Base-by-base conservation (phyloP, 2,888 invertebrate species). In the Hetaerina titia region DNA sequence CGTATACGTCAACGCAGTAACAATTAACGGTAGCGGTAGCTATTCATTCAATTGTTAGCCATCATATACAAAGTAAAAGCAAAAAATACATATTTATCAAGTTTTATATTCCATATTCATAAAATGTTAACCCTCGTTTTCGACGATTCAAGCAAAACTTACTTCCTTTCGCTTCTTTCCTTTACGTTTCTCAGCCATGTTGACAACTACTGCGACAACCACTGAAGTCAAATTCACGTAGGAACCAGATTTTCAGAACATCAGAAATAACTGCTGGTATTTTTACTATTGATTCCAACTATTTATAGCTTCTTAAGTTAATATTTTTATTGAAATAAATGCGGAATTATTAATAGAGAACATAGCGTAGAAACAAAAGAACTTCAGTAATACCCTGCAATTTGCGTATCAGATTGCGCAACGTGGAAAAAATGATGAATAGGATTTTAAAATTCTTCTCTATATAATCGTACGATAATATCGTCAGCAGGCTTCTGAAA, bases 131-230 rank as follows among this genome's bases (percentile, higher is more conserved):
- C 11, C 5, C 13, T 56, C 17, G 7, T 64, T 22, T n/a, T n/a
- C 56, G 17, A 7, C 19, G 22, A n/a, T 17, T 8, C 56, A 6
- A 15, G 8, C 9, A 56, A 6, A 94, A 95, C 97, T 97, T 97
- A 97, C 98, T 96, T 98, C 97, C 97, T 97, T 97, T 96, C 97
- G 97, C 96, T 97, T 98, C 96, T 97, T 97, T 96, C 97, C 97
- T 97, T 97, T 97, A 96, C 97, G 97, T 96, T 97, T 98, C 96
- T 98, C 98, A 96, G 97, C 97, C 97, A 97, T 97, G 96, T 97
- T 97, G 90, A 89, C 95, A 92, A 92, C 69, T 92, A 92, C 92
- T 74, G 74, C 64, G 81, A 81, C 81, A 81, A 81, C 81, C 31
- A 31, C 81, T 81, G 81, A 81, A 81, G 11, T 81, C 81, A 81